Conservation (phyloP, 1,140 invertebrate genomes). For the Aporrectodea caliginosa region DNA sequence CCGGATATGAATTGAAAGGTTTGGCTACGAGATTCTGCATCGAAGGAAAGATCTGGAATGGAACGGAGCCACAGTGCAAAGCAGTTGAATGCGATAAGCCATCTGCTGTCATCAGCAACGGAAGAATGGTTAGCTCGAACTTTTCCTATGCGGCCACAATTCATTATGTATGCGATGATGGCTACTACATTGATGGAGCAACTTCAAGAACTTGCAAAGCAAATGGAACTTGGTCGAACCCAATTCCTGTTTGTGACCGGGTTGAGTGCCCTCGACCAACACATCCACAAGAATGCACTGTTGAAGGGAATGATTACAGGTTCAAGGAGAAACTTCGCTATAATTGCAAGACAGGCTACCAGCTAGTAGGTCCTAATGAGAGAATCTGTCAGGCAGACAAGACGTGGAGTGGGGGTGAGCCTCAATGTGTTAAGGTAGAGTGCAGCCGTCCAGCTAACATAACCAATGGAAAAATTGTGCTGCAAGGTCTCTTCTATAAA, state of each 20-base stretch:
- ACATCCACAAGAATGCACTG: background rate
- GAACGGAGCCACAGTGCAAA: background rate
- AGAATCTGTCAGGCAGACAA: background rate
- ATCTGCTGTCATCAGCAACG: conserved; percentile 6
- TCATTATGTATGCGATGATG: conserved; percentile 74
- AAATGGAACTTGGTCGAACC: conserved; percentile 79
- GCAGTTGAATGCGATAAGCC: conserved; percentile 1
- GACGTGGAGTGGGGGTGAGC: conserved; percentile 4
- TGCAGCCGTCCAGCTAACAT: background rate
- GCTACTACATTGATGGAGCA: conserved; percentile 69
- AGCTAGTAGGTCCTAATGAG: background rate
- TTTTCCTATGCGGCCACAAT: conserved; percentile 58
- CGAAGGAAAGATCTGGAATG: conserved; percentile 31
- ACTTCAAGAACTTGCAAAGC: conserved; percentile 71
- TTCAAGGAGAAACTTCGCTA: conserved; percentile 3
- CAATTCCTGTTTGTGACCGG: conserved; percentile 77
- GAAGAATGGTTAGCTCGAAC: conserved; percentile 15
- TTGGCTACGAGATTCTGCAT: conserved; percentile 36
- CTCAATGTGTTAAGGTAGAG: background rate
- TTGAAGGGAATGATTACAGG: conserved; percentile 12
- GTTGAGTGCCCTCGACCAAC: conserved; percentile 34
- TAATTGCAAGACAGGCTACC: background rate
- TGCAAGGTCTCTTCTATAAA: conserved; percentile 12
- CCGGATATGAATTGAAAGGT: conserved; percentile 74
- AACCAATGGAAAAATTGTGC: conserved; percentile 8